A percentile compares a stretch with the other conserved stretches of the same genome.
phyloP scores from a whole-genome alignment of 2,797 vertebrate genomes.

The Acrocephalus scirpaceus region DNA sequence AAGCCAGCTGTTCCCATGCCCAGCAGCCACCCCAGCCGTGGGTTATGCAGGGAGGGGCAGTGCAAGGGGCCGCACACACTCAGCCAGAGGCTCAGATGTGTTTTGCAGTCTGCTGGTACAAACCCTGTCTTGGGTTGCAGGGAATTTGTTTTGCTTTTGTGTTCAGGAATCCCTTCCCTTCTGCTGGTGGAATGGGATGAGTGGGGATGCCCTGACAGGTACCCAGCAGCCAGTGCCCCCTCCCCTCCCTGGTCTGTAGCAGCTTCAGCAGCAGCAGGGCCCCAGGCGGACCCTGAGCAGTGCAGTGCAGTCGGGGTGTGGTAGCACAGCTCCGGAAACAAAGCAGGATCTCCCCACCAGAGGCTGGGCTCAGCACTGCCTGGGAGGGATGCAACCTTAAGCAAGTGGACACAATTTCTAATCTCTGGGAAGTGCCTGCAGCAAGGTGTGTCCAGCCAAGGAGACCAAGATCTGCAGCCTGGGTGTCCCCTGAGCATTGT shows the following conservation, averaged over 20 bases:
- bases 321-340: background rate
- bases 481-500: slow-evolving; percentile 41
- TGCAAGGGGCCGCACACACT: background rate
- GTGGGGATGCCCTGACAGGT: background rate
- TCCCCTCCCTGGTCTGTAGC: background rate
- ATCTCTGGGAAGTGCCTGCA: background rate
- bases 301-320: background rate
- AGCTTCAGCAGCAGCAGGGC: background rate
- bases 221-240: background rate
- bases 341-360: background rate
- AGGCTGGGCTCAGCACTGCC: background rate
- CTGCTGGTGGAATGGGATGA: background rate
- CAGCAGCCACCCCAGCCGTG: background rate
- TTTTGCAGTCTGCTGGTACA: background rate
- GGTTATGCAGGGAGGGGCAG: background rate
- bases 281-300: background rate
- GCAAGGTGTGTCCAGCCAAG: slow-evolving; percentile 40
- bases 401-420: background rate
- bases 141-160: background rate
- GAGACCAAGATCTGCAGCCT: background rate
- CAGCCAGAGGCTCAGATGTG: background rate
- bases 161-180: background rate
- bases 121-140: background rate
- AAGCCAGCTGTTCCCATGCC: background rate
- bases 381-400: slow-evolving; percentile 11